These are phyloP conservation scores for Agapornis roseicollis DNA, from an alignment of 2,113 vertebrate genomes.

Conservation along the genomic window DNA sequence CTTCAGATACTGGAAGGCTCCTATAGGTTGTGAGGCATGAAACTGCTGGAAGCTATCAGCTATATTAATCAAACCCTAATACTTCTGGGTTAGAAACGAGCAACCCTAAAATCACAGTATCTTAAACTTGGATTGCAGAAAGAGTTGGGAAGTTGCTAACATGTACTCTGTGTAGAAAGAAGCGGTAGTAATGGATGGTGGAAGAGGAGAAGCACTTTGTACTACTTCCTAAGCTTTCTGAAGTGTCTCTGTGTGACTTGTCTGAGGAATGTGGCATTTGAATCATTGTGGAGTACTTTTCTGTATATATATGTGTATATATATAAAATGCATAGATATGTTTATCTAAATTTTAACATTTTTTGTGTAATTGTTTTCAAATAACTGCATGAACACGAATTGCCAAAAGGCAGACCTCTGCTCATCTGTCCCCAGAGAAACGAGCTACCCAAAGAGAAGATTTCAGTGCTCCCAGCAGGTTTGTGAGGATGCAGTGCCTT, in stretches of 20 bases:
- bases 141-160: neutral
- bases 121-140: neutral
- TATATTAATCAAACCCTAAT: neutral
- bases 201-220: neutral
- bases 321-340: neutral
- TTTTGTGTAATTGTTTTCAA: slow-evolving; percentile 62
- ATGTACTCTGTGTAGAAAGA: neutral
- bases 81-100: neutral
- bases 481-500: slow-evolving; percentile 18
- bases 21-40: neutral
- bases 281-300: neutral
- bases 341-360: slow-evolving; percentile 3
- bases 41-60: neutral
- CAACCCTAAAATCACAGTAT: neutral
- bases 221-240: neutral
- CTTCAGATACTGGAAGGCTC: too few relatives aligned
- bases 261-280: neutral
- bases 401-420: slow-evolving; percentile 58
- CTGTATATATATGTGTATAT: neutral
- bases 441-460: slow-evolving; percentile 20
- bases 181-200: neutral
- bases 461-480: slow-evolving; percentile 25
- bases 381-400: slow-evolving; percentile 17
- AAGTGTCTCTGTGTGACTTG: neutral
- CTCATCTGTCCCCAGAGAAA: slow-evolving; percentile 7